These are phyloP conservation scores for Eurytoma adleriae DNA, from an alignment of 2,888 invertebrate genomes.

Conservation along the genomic window DNA sequence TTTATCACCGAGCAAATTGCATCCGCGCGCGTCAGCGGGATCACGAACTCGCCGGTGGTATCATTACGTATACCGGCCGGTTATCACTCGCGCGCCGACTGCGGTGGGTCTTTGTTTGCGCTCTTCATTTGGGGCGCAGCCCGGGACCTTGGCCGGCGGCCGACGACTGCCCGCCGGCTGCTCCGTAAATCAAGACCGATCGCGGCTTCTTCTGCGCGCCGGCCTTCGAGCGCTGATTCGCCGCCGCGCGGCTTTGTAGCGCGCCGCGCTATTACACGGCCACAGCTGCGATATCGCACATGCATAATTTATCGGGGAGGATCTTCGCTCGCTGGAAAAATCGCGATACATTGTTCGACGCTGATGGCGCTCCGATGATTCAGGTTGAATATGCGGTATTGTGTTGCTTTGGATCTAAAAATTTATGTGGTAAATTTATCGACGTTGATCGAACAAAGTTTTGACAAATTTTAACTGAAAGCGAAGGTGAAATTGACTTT, in stretches of 20 bases:
- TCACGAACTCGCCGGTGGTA: neutral
- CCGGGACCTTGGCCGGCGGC: neutral
- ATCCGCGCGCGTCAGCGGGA: neutral
- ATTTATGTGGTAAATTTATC: no score
- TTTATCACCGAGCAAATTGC: no score
- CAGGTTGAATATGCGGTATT: no score
- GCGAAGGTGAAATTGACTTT: no score
- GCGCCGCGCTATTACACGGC: neutral
- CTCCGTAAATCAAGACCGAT: constrained; percentile 6
- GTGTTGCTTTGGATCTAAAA: no score
- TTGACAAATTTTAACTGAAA: no score
- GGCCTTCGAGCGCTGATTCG: constrained; percentile 12
- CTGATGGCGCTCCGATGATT: no score
- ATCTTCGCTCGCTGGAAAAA: no score
- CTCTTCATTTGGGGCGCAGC: constrained; percentile 3
- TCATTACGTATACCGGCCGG: constrained; percentile 1
- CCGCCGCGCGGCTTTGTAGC: neutral
- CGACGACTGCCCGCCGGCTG: constrained; percentile 18
- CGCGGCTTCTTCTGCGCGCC: neutral
- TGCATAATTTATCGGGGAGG: no score
- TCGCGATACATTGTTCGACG: no score
- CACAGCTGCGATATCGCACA: no score
- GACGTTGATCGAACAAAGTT: no score
- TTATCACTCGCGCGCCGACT: constrained; percentile 12
- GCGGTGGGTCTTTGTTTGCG: constrained; percentile 3